Evolutionary conservation across 2,888 invertebrate genomes (phyloP), one percentile per base, ranked within the genome.

Genomic region (Cryptus armator): DNA sequence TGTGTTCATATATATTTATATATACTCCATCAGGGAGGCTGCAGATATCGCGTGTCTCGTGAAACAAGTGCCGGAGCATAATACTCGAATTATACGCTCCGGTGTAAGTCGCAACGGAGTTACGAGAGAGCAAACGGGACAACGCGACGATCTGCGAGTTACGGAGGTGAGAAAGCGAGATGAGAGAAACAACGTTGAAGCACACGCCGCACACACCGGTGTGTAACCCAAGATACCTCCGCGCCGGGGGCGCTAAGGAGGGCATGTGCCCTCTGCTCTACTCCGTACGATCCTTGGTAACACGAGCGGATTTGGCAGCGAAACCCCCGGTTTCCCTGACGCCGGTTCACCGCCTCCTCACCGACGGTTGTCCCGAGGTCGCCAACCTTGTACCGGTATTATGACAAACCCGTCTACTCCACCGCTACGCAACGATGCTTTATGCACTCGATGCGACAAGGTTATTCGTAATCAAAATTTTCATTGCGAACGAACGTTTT

Each of bases 11-110:
- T 62, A 70, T 46, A 67, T 19, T 32, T 37, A 53, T 74, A 72
- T 72, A 64, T 79, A 79, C 78, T 74, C 78, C 75, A 62, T 56
- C 48, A 37, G 80, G 66, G 78, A 75, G 83, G 12, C 84, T 83
- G 85, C 85, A 87, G 89, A 88, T 90, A 90, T 90, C 90, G 88
- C 88, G 88, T 91, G 89, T 89, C 90, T 88, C 85, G 87, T 87
- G 82, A 86, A 87, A 88, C 88, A 88, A 88, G 88, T 88, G 82
- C 86, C 83, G 86, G 85, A 1, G 86, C 87, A 88, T 87, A 88
- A 89, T 88, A 88, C 89, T 89, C 89, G 88, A 89, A 90, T 90
- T 90, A 89, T 89, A 88, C 87, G 86, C 87, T 81, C 77, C 71
- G 83, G 83, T 86, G 87, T 86, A 86, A 86, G 85, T 86, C 82